Conservation (phyloP, 2,797 vertebrate genomes). For the Pygocentrus nattereri region DNA sequence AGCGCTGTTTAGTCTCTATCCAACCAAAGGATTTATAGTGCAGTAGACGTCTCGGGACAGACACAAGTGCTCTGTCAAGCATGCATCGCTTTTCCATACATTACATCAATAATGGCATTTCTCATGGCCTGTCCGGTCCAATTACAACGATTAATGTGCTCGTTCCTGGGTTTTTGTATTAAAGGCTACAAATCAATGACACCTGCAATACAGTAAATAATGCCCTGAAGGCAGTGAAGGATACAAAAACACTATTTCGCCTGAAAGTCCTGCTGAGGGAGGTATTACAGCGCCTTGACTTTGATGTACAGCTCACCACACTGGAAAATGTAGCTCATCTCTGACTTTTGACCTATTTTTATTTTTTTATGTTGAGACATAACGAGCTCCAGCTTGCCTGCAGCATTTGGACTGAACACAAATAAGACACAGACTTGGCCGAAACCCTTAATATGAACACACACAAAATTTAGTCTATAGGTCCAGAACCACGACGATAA, state of each 20-base stretch:
- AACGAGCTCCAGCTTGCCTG: neutral
- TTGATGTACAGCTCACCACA: neutral
- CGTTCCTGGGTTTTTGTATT: neutral
- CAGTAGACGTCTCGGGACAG: neutral
- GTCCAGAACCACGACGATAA: neutral
- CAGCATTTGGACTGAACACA: neutral
- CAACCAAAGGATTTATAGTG: neutral
- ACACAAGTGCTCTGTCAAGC: neutral
- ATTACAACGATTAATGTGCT: neutral
- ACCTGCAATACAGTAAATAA: conserved; percentile 15
- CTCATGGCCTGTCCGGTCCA: neutral
- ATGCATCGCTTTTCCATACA: neutral
- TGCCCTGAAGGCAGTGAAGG: neutral
- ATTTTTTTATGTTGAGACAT: conserved; percentile 2
- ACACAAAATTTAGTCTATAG: neutral
- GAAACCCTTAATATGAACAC: neutral
- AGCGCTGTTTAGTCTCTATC: neutral
- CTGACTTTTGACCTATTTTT: conserved; percentile 1
- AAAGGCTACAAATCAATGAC: neutral
- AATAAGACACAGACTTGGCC: neutral
- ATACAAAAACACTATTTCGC: neutral
- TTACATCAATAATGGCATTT: conserved; percentile 1
- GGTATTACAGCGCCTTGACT: neutral
- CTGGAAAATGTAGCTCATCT: no score
- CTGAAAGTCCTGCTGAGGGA: neutral